Conservation (phyloP, 1,140 invertebrate genomes). For the Aphidius ervi region DNA sequence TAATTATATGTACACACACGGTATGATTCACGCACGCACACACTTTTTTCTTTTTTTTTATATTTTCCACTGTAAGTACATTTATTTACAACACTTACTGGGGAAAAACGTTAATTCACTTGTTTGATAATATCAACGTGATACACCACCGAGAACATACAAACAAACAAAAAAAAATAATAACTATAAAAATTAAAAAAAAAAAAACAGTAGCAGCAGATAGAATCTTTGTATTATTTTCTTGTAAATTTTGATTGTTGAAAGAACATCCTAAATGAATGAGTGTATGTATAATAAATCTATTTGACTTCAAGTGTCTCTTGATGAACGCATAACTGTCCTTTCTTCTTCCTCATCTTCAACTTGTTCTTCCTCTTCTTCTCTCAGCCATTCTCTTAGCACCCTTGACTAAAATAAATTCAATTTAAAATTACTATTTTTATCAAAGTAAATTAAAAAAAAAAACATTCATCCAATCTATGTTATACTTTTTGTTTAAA, state of each 20-base stretch:
- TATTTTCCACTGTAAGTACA: slow-evolving; percentile 55
- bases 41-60: slow-evolving; percentile 30
- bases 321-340: slow-evolving; percentile 30
- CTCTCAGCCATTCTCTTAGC: slow-evolving; percentile 44
- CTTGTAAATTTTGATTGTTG: slow-evolving; percentile 16
- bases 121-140: slow-evolving; percentile 6
- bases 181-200: too few species aligned
- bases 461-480: too few species aligned
- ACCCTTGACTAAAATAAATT: slow-evolving; percentile 44
- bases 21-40: slow-evolving; percentile 38
- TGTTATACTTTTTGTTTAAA: too few species aligned
- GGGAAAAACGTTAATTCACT: slow-evolving; percentile 36
- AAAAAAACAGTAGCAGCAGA: too few species aligned
- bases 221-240: slow-evolving; percentile 19
- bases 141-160: neutral
- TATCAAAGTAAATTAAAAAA: slow-evolving; percentile 3
- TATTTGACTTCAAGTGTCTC: slow-evolving; percentile 20
- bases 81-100: slow-evolving; percentile 53
- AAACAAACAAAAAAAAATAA: neutral
- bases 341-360: slow-evolving; percentile 30
- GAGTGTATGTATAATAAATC: slow-evolving; percentile 22
- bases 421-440: neutral
- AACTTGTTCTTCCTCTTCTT: slow-evolving; percentile 33
- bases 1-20: slow-evolving; percentile 21
- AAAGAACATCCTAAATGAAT: slow-evolving; percentile 24